These are phyloP conservation scores for Apodemus speciosus DNA, from an alignment of 2,113 vertebrate genomes.

Conservation along the genomic window DNA sequence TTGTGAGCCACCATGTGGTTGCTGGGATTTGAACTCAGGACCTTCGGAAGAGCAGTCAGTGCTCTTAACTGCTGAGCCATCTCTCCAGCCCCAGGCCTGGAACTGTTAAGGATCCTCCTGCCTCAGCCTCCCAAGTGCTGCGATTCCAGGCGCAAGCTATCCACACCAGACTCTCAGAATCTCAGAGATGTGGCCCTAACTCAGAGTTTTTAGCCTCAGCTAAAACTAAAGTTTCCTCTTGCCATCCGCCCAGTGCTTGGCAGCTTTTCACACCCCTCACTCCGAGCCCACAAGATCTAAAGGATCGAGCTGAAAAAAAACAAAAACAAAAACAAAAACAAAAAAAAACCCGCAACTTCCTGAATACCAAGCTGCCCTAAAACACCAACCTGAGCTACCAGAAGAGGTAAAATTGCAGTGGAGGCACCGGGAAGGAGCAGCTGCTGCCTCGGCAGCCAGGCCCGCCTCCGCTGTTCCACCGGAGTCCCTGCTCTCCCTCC, in stretches of 20 bases:
- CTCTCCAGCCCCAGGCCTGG: too few relatives aligned
- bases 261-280: constrained; percentile 39
- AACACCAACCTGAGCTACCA: not conserved
- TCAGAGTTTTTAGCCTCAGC: constrained; percentile 23
- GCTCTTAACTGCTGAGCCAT: too few relatives aligned
- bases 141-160: not conserved
- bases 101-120: too few relatives aligned
- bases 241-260: not conserved
- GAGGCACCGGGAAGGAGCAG: not conserved
- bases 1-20: too few relatives aligned
- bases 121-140: not conserved
- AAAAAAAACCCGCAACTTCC: not conserved
- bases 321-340: too few relatives aligned
- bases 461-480: not conserved
- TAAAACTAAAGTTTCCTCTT: constrained; percentile 10
- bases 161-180: too few relatives aligned
- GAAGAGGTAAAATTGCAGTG: constrained; percentile 11
- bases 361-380: not conserved
- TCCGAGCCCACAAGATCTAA: not conserved
- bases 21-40: too few relatives aligned
- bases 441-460: not conserved
- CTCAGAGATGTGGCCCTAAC: too few relatives aligned
- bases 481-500: not conserved
- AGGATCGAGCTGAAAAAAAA: not conserved
- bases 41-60: too few relatives aligned